Evolutionary conservation across 1,140 invertebrate genomes (phyloP), one percentile per base, ranked within the genome.

Genomic region (Latrodectus geometricus): DNA sequence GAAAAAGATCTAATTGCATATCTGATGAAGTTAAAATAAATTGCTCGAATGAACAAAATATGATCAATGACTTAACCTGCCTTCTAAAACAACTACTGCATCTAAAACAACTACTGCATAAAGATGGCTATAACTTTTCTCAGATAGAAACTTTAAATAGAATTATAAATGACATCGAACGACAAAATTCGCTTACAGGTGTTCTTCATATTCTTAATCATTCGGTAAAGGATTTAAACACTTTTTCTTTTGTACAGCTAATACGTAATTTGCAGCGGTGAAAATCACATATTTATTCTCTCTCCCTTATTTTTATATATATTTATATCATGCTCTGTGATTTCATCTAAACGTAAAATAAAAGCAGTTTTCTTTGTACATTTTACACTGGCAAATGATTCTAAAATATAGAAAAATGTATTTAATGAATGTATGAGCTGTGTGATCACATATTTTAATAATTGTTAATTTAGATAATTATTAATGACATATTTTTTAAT

Each of bases 231-330:
- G 48, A 35, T 74, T 12, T 48, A 20, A 65, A 20, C 23, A 8
- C 52, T 35, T 82, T 82, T 74, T 82, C 80, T n/a, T 82, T 82
- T 61, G 50, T 56, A n/a, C 23, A 82, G 20, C 70, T 82, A 3
- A 82, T 74, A 65, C 52, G 49, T n/a, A 73, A 48, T 21, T 61
- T 82, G 35, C 35, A 35, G 35, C 35, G 5, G 35, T 35, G 35
- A 35, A 35, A 35, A 35, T 35, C 35, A 35, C 5, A 3, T 35
- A 35, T 35, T 35, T 35, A 35, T 35, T 35, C 35, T 35, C 35
- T 35, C 5, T 35, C 35, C 5, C 5, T 35, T 35, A 35, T 35
- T 35, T 35, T 35, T 35, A 35, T 35, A 3, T 35, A 35, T 5
- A 35, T 35, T 35, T 35, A 35, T 35, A 35, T 35, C 35, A 35